Evolutionary conservation across 64 coral and sea anemone genomes (phyloP).

Genomic region (Montipora efflorescens): DNA sequence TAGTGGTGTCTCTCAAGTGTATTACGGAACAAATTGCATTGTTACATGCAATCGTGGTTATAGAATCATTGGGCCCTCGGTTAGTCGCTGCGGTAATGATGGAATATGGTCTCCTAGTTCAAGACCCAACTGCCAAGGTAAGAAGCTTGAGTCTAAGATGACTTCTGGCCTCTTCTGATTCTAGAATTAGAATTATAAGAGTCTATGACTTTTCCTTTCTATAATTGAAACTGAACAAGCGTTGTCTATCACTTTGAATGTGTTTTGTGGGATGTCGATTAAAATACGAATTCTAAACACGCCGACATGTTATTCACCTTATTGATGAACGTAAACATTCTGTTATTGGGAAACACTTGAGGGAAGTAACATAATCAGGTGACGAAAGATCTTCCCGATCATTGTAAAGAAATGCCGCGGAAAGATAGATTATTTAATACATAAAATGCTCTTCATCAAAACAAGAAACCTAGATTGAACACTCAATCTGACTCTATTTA

Average conservation of each 20-base stretch:
- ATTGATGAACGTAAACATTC: background rate
- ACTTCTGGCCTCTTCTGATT: background rate
- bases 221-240: background rate
- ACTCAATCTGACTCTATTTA: background rate
- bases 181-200: background rate
- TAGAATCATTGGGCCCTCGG: constrained; percentile 3
- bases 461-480: background rate
- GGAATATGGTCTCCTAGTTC: constrained; percentile 63
- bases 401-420: background rate
- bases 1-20: background rate
- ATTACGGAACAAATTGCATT: constrained; percentile 14
- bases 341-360: background rate
- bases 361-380: background rate
- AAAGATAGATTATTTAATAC: background rate
- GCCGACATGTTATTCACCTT: background rate
- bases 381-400: background rate
- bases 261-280: background rate
- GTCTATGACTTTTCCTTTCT: background rate
- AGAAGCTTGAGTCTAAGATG: background rate
- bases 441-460: background rate
- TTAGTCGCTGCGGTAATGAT: constrained; percentile 21
- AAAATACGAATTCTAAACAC: background rate
- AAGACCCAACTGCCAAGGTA: constrained; percentile 59
- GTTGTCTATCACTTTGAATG: background rate
- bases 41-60: constrained; percentile 60